Evolutionary conservation across 2,797 vertebrate species (phyloP), one percentile per base, ranked within the genome.

Genomic region (Synanceia verrucosa): DNA sequence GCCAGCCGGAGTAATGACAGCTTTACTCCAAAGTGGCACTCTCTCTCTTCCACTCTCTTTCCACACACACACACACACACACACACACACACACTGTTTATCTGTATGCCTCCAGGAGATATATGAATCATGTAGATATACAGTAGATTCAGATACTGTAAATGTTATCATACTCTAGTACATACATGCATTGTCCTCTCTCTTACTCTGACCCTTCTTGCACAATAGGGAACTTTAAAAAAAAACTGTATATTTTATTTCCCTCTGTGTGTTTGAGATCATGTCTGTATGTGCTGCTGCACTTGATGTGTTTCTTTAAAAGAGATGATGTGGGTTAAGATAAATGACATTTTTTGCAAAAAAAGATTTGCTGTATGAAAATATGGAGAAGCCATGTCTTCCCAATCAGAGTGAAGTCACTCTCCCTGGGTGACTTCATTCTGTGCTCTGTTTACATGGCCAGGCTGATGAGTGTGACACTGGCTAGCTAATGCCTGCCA

Each of bases 1-100:
- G 68, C 85, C 78, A 90, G 87, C 85, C 85, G 75, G 75, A 80
- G 86, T 93, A 94, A 94, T 94, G 90, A 93, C 89, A 93, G 92
- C 88, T 91, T 90, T 88, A 84, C 84, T 90, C 88, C 68, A 87
- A 89, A 93, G 85, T 89, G 91, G 77, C 76, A 89, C 85, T 85
- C 84, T 88, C 77, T 85, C 67, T 73, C 75, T 71, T 63, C 23
- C 65, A 24, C 23, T 50, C 23, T 65, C 21, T 52, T 39, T 57
- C 46, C 37, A 18, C 34, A 53, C 52, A 23, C 52, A 26, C 18
- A 19, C 28, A 4, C 36, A 21, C 48, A 14, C 44, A 21, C 50
- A 12, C 52, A 18, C 19, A 59, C 58, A 64, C 47, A 75, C 73
- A 63, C 58, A n/a, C 24, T 61, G 7, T 78, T 63, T 76, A 64